Evolutionary conservation across 2,888 invertebrate genomes (phyloP), one percentile per base, ranked within the genome.

Genomic region (Agapostemon virescens): DNA sequence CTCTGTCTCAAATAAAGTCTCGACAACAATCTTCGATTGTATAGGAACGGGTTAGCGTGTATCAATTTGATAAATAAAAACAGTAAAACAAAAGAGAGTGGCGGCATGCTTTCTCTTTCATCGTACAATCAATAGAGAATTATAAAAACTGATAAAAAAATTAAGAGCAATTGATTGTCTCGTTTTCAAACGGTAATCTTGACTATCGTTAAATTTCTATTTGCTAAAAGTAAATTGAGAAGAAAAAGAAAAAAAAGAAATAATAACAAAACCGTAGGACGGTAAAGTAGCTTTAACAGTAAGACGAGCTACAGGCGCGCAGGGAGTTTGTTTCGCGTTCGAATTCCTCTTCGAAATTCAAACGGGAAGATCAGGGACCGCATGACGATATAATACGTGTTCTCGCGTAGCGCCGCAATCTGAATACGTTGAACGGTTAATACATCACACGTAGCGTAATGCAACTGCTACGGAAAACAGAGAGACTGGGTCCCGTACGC

Each of bases 361-460:
- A 77, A 72, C 69, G 30, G n/a, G 61, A 71, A 68, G 66, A 67
- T 55, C 26, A 73, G 30, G 38, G 63, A 63, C 71, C 74, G 64
- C 74, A 75, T 40, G 76, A 74, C 64, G 30, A 74, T 30, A 61
- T 36, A 67, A 70, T 69, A 61, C 75, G 74, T 36, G 63, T 77
- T 55, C 30, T 61, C 75, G 38, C 77, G 81, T 71, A 45, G 63
- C 69, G 69, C 72, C 77, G 70, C 49, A 78, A 74, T 74, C 85
- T 77, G 90, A 81, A 84, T 88, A 69, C 49, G 79, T 74, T 58
- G 84, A 84, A 89, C 70, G 88, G 90, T 87, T 90, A 90, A 86
- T 90, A 90, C 70, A 71, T 42, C 6, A 20, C 42, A 66, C 72
- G n/a, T 68, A 79, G 72, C 75, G 79, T 82, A 77, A 73, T 82